These are phyloP conservation scores for Novumbra hubbsi DNA, from an alignment of 2,797 vertebrate species.

Conservation along the genomic window DNA sequence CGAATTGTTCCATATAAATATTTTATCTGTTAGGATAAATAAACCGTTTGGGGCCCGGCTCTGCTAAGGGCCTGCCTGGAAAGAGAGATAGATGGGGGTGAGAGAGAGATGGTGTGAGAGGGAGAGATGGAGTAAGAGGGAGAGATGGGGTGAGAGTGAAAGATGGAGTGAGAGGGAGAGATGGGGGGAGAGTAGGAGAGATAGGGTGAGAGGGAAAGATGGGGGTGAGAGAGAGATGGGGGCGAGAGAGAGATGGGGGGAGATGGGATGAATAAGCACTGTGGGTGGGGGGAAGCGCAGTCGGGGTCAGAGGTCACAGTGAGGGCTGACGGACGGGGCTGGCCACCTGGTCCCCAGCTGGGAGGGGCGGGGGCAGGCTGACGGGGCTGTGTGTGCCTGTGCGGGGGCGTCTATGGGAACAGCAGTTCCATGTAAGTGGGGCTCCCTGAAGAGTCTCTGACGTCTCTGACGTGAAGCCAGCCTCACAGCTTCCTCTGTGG, in stretches of 20 bases:
- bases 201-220: background rate
- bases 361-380: slow-evolving; percentile 1
- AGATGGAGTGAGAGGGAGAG: background rate
- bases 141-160: background rate
- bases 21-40: slow-evolving; percentile 52
- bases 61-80: slow-evolving; percentile 37
- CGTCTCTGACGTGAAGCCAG: slow-evolving; percentile 53
- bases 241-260: background rate
- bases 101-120: background rate
- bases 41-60: slow-evolving; percentile 32
- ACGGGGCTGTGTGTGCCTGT: slow-evolving; percentile 14
- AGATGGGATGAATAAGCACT: background rate
- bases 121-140: background rate
- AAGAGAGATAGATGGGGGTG: slow-evolving; percentile 7
- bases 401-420: slow-evolving; percentile 36
- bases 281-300: background rate
- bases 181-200: no score
- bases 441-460: slow-evolving; percentile 48
- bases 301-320: slow-evolving; percentile 42
- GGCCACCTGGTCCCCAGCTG: slow-evolving; percentile 31
- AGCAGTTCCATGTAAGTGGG: slow-evolving; percentile 49
- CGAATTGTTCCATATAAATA: slow-evolving; percentile 55
- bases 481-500: slow-evolving; percentile 67
- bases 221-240: background rate
- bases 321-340: slow-evolving; percentile 26